Evolutionary conservation across 1,140 invertebrate genomes (phyloP).

Genomic region (Reticulitermes speratus): DNA sequence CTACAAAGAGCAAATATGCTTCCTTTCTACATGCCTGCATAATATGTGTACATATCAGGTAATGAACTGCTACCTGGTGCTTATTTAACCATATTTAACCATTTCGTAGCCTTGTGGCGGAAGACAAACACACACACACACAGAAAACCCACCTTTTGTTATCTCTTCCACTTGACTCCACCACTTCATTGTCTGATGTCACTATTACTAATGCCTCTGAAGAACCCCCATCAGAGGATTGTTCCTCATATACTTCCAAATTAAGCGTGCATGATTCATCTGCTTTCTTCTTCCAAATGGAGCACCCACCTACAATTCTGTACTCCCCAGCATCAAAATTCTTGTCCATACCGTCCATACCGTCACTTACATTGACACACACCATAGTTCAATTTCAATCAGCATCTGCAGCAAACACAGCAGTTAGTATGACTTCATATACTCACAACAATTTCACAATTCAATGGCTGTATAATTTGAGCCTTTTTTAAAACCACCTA

Average conservation of each 20-base stretch:
- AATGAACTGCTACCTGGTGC: no score
- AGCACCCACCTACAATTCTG: neutral
- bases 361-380: neutral
- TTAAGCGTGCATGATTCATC: neutral
- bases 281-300: neutral
- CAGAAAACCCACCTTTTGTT: neutral
- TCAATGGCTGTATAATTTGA: no score
- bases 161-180: constrained; percentile 4
- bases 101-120: no score
- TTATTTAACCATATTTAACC: no score
- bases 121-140: no score
- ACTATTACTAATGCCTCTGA: constrained; percentile 22
- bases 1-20: no score
- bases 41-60: no score
- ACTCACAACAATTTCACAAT: no score
- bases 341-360: neutral
- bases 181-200: constrained; percentile 22
- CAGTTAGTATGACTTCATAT: no score
- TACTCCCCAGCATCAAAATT: neutral
- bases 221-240: neutral
- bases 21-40: no score
- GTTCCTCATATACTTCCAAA: constrained; percentile 18
- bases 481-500: no score
- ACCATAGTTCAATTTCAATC: neutral
- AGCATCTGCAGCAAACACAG: no score